Evolutionary conservation across 2,797 vertebrate genomes (phyloP), one percentile per base, ranked within the genome.

Genomic region (Periophthalmus magnuspinnatus): DNA sequence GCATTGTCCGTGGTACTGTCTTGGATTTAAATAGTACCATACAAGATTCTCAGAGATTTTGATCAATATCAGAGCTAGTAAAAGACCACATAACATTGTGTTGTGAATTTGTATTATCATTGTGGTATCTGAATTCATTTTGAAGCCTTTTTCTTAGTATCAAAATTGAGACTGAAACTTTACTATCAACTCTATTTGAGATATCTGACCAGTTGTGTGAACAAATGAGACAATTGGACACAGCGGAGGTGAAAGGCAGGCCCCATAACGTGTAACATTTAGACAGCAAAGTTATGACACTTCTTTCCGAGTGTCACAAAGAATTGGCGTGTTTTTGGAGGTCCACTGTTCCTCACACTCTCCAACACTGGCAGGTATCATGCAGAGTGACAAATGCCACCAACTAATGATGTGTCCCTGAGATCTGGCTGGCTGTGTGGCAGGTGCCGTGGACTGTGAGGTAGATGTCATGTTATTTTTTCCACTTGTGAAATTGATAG

Each of bases 401-500:
- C 0, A 4, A 21, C 59, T 38, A 38, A 61, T 61, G 59, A 61
- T 41, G 59, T 61, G n/a, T 61, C 59, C n/a, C 59, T 21, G 38
- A 61, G 33, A 61, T 41, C 59, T 61, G 34, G 33, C 59, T 21
- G 17, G 7, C 34, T 14, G 59, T 61, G 59, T 22, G 59, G 59
- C 34, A 61, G 59, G 19, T 61, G 57, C 57, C 13, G 22, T 32
- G 24, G 55, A 57, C 55, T 57, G 28, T 57, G 32, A 36, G 32
- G 58, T 60, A n/a, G 32, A 60, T 36, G 58, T 60, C 58, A 60
- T 36, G 58, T 60, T 60, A 60, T 60, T 60, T 60, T 60, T 60
- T 32, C 58, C 58, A 60, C 58, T 60, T 60, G 33, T 34, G 17
- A 60, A 60, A 34, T 36, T 60, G 58, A 60, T 60, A 36, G 58